These are phyloP conservation scores for Caenorhabditis briggsae DNA, from an alignment of 1,140 invertebrate species.

Conservation along the genomic window DNA sequence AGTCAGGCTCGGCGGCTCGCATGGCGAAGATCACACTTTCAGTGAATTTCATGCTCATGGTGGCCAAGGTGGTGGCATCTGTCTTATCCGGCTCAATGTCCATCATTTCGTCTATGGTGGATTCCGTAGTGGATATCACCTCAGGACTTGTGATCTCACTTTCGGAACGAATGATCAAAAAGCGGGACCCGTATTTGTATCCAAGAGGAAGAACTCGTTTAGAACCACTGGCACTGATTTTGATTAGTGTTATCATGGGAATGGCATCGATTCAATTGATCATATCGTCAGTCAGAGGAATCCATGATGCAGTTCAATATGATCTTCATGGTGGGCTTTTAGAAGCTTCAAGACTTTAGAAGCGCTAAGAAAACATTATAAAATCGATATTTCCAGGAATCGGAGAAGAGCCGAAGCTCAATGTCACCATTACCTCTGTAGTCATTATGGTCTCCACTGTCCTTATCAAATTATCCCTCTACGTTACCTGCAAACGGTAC, in stretches of 20 bases:
- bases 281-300: conserved; percentile 74
- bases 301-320: conserved; percentile 38
- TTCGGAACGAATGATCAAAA: conserved; percentile 78
- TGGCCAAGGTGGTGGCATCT: conserved; percentile 79
- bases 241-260: conserved; percentile 79
- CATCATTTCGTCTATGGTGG: conserved; percentile 80
- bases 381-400: background rate
- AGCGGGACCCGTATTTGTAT: conserved; percentile 79
- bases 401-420: conserved; percentile 21
- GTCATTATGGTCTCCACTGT: conserved; percentile 78
- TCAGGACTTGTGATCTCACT: conserved; percentile 79
- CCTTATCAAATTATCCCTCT: conserved; percentile 78
- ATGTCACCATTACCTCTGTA: conserved; percentile 70
- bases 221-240: conserved; percentile 79
- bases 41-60: conserved; percentile 75
- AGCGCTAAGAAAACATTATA: background rate
- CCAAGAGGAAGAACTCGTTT: conserved; percentile 79
- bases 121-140: conserved; percentile 79
- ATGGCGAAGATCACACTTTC: conserved; percentile 72
- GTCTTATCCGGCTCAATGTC: conserved; percentile 79
- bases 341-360: background rate
- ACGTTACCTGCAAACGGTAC: conserved; percentile 77
- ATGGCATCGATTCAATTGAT: conserved; percentile 79
- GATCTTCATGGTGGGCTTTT: conserved; percentile 33
- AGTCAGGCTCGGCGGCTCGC: conserved; percentile 28